These are phyloP conservation scores for Cheilosia impressa DNA, from an alignment of 2,888 invertebrate species.

Conservation along the genomic window DNA sequence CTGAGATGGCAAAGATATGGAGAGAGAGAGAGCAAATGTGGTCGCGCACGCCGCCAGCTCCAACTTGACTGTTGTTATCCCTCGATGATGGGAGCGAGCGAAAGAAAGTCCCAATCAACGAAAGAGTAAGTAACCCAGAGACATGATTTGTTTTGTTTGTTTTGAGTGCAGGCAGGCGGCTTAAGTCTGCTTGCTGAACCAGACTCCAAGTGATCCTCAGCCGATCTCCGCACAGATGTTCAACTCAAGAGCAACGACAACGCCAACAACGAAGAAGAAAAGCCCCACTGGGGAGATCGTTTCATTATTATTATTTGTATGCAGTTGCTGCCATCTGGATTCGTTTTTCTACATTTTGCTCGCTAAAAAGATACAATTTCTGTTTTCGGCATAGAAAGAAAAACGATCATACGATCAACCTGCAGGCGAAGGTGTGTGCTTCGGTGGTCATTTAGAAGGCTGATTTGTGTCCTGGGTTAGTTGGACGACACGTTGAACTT, in stretches of 20 bases:
- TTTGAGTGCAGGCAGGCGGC: conserved; percentile 19
- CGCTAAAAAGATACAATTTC: conserved; percentile 4
- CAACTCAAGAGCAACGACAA: neutral
- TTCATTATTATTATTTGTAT: conserved; percentile 42
- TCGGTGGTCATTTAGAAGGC: conserved; percentile 46
- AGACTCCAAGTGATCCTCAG: conserved; percentile 33
- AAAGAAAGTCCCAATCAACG: conserved; percentile 55
- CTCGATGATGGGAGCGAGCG: neutral
- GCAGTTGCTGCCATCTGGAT: conserved; percentile 29
- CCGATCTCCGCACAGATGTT: conserved; percentile 39
- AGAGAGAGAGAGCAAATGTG: neutral
- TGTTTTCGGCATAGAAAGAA: neutral
- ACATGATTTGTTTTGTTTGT: conserved; percentile 58
- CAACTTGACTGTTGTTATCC: conserved; percentile 15
- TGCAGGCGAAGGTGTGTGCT: conserved; percentile 50
- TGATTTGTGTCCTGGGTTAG: conserved; percentile 51
- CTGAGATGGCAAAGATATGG: neutral
- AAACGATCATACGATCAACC: conserved; percentile 35
- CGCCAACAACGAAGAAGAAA: neutral
- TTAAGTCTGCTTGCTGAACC: conserved; percentile 42
- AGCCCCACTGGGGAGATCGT: conserved; percentile 6
- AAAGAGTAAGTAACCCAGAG: conserved; percentile 56
- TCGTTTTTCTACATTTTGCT: conserved; percentile 1
- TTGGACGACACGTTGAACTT: conserved; percentile 36
- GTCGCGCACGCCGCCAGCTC: neutral